phyloP scores from a whole-genome alignment of 2,797 vertebrate genomes.

The Chanos chanos region DNA sequence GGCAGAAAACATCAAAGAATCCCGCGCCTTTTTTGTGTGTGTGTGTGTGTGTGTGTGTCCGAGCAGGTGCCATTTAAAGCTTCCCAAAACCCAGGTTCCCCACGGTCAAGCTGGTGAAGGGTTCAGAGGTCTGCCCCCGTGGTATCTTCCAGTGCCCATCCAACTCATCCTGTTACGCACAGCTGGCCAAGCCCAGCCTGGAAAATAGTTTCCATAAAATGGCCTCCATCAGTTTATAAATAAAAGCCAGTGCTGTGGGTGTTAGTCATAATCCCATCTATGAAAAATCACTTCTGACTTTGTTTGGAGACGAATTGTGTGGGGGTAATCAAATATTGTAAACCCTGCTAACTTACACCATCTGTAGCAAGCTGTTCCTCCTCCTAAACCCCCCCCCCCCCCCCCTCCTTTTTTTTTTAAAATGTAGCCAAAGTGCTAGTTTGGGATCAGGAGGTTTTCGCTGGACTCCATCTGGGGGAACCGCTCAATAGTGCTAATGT shows the following conservation, averaged over 20 bases:
- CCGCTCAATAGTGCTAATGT: slow-evolving; percentile 12
- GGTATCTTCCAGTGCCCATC: slow-evolving; percentile 27
- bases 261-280: slow-evolving; percentile 43
- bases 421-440: slow-evolving; percentile 44
- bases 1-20: slow-evolving; percentile 8
- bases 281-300: slow-evolving; percentile 47
- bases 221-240: slow-evolving; percentile 47
- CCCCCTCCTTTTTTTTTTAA: slow-evolving; percentile 39
- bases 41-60: slow-evolving; percentile 2
- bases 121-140: neutral
- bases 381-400: no score
- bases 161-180: slow-evolving; percentile 31
- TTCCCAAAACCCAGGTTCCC: neutral
- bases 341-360: slow-evolving; percentile 42
- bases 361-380: slow-evolving; percentile 32
- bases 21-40: neutral
- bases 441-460: slow-evolving; percentile 7
- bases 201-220: slow-evolving; percentile 48
- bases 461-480: slow-evolving; percentile 39
- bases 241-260: slow-evolving; percentile 44
- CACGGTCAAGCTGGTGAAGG: slow-evolving; percentile 8
- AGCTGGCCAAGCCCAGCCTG: slow-evolving; percentile 34
- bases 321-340: slow-evolving; percentile 40
- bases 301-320: slow-evolving; percentile 43
- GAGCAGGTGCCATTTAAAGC: no score